Conservation (phyloP, 2,797 vertebrate species). For the Rhinatrema bivittatum region DNA sequence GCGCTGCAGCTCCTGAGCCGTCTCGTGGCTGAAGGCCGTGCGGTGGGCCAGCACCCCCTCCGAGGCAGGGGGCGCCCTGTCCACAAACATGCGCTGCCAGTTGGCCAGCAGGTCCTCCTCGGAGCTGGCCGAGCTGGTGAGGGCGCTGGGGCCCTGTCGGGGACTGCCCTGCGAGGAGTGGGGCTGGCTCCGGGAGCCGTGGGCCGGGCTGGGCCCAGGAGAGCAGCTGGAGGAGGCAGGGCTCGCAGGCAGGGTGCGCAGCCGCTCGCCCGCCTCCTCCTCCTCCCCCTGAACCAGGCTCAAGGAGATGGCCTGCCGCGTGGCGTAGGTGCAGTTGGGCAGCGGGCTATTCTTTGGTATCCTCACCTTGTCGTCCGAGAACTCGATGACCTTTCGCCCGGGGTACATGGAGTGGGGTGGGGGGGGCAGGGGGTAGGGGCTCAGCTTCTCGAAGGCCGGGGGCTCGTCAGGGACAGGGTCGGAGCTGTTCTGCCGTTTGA, state of each 20-base stretch:
- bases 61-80: constrained; percentile 68
- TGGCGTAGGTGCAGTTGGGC: constrained; percentile 94
- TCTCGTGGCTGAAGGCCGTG: constrained; percentile 76
- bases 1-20: constrained; percentile 64
- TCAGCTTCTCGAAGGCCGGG: constrained; percentile 81
- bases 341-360: constrained; percentile 92
- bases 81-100: constrained; percentile 94
- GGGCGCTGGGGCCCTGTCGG: constrained; percentile 64
- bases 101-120: constrained; percentile 88
- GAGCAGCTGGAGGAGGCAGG: constrained; percentile 59
- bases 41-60: constrained; percentile 64
- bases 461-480: constrained; percentile 61
- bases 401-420: constrained; percentile 79
- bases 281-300: constrained; percentile 84
- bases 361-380: constrained; percentile 91
- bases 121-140: constrained; percentile 80
- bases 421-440: constrained; percentile 82
- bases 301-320: constrained; percentile 90
- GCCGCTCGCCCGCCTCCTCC: constrained; percentile 42
- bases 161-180: constrained; percentile 75
- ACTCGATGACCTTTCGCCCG: constrained; percentile 91
- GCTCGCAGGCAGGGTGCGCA: constrained; percentile 58
- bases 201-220: constrained; percentile 39
- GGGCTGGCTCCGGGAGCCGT: neutral
- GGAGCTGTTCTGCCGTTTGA: constrained; percentile 55